Conservation (phyloP, 2,888 invertebrate genomes). For the Tipula lateralis region DNA sequence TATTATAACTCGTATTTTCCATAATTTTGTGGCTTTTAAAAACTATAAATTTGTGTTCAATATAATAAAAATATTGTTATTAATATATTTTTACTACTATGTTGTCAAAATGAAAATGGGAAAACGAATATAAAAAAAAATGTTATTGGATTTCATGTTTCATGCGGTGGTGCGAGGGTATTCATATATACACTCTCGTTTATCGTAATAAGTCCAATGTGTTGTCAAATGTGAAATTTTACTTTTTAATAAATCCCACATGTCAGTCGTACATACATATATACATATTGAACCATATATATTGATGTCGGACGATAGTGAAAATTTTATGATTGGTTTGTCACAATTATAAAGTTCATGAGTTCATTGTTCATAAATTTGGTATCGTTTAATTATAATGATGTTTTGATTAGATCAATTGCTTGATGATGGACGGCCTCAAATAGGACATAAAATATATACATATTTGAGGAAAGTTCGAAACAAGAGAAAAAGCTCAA, state of each 20-base stretch:
- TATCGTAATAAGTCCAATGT: not conserved
- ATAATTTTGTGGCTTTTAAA: conserved; percentile 24
- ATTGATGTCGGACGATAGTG: too few species aligned
- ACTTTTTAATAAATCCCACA: conserved; percentile 1
- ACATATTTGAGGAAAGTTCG: too few species aligned
- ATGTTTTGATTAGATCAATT: too few species aligned
- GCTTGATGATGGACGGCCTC: too few species aligned
- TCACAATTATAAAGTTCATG: too few species aligned
- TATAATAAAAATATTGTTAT: not conserved
- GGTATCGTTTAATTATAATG: too few species aligned
- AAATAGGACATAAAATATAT: too few species aligned
- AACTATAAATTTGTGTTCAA: conserved; percentile 11
- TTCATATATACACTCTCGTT: not conserved
- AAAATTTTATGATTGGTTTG: too few species aligned
- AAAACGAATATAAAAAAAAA: not conserved
- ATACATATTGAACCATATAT: not conserved
- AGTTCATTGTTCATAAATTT: too few species aligned
- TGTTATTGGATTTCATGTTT: not conserved
- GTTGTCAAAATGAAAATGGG: not conserved
- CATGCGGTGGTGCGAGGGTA: not conserved
- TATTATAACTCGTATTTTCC: not conserved
- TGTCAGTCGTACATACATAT: not conserved
- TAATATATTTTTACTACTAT: not conserved
- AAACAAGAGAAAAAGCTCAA: too few species aligned
- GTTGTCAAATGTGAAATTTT: not conserved